phyloP scores from a whole-genome alignment of 1,140 invertebrate species.

The Phocides pigmalion region DNA sequence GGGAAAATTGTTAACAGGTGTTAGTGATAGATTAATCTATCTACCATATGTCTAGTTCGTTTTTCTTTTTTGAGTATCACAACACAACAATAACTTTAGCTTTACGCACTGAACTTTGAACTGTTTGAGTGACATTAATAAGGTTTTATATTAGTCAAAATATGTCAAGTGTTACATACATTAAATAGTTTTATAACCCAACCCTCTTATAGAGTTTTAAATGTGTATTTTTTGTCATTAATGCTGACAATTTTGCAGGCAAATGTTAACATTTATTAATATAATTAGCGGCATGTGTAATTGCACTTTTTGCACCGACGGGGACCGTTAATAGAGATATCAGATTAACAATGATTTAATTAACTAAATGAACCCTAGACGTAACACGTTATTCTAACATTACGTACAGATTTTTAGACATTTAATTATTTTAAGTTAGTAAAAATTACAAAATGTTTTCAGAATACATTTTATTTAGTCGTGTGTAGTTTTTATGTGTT shows the following conservation, averaged over 20 bases:
- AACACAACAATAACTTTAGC: too few species aligned
- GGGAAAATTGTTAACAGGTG: too few species aligned
- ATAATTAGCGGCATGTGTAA: neutral
- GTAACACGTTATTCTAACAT: slow-evolving; percentile 33
- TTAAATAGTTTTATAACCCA: too few species aligned
- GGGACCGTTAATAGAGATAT: slow-evolving; percentile 22
- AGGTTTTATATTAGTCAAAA: too few species aligned
- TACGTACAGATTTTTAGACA: slow-evolving; percentile 25
- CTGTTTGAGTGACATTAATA: too few species aligned
- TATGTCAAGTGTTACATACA: too few species aligned
- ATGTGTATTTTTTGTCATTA: slow-evolving; percentile 11
- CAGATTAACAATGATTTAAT: slow-evolving; percentile 32
- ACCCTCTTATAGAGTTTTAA: neutral
- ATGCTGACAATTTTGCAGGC: slow-evolving; percentile 5
- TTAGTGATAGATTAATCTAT: too few species aligned
- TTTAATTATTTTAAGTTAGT: neutral
- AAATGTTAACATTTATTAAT: neutral
- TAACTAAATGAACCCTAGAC: slow-evolving; percentile 30
- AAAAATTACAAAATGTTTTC: slow-evolving; percentile 1
- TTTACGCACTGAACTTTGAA: too few species aligned
- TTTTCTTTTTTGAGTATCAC: too few species aligned
- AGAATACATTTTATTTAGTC: neutral
- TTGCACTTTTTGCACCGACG: slow-evolving; percentile 1
- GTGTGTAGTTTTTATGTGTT: too few species aligned
- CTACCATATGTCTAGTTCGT: too few species aligned